A percentile compares a stretch with the other conserved stretches of the same genome.
phyloP scores from a whole-genome alignment of 1,140 invertebrate species.

The Leptinotarsa lineolata region DNA sequence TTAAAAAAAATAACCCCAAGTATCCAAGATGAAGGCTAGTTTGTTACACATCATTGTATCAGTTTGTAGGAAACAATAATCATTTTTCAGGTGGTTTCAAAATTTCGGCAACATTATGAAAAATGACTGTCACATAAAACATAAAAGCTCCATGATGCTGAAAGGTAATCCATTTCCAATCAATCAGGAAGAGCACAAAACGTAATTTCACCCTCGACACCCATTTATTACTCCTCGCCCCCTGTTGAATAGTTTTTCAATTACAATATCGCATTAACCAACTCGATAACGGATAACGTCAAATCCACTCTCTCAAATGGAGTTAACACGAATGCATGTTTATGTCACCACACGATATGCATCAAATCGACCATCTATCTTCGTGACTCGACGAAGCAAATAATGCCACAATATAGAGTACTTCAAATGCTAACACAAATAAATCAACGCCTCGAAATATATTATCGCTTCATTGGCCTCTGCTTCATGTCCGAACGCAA shows the following conservation, averaged over 20 bases:
- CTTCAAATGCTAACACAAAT: neutral
- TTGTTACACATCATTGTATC: too few species aligned
- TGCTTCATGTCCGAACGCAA: neutral
- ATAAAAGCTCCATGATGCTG: too few species aligned
- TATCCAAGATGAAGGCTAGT: too few species aligned
- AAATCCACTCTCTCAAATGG: neutral
- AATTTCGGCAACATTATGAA: too few species aligned
- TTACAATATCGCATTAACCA: neutral
- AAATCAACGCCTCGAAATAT: neutral
- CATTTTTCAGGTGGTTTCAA: too few species aligned
- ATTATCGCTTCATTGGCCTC: neutral
- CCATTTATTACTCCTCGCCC: too few species aligned
- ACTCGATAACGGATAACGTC: conserved; percentile 2
- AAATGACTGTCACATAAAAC: too few species aligned
- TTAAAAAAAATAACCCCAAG: too few species aligned
- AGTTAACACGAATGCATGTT: neutral
- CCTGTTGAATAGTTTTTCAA: neutral
- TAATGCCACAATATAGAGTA: neutral
- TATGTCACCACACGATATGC: neutral
- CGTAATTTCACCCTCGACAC: too few species aligned
- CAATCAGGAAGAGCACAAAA: too few species aligned
- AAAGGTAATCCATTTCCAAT: too few species aligned
- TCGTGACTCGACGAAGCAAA: neutral
- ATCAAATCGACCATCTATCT: neutral
- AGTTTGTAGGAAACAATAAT: too few species aligned